Percentiles rank a stretch among this genome's conserved stretches.
Conservation (phyloP, 1,140 invertebrate genomes). For the Hypothenemus hampei region DNA sequence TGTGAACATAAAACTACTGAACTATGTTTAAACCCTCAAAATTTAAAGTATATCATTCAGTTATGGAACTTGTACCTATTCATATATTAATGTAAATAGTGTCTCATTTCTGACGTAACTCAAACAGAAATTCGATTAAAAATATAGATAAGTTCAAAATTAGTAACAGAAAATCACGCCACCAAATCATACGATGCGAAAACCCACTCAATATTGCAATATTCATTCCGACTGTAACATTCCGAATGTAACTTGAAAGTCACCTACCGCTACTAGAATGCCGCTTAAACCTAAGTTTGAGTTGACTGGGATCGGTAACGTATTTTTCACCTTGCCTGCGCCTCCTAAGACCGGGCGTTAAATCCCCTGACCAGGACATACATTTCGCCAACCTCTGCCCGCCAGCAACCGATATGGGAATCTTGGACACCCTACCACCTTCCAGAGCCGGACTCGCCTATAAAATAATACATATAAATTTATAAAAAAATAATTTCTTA, state of each 20-base stretch:
- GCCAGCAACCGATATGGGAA: slow-evolving; percentile 41
- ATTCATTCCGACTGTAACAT: too few species aligned
- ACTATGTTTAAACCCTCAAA: too few species aligned
- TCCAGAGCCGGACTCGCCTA: slow-evolving; percentile 43
- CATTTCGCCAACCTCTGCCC: slow-evolving; percentile 43
- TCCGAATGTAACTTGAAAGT: slow-evolving; percentile 1
- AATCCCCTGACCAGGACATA: slow-evolving; percentile 45
- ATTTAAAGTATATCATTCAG: too few species aligned
- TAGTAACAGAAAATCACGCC: too few species aligned
- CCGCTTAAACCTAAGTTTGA: slow-evolving; percentile 61
- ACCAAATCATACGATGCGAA: too few species aligned
- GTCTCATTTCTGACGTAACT: too few species aligned
- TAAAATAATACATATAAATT: slow-evolving; percentile 9
- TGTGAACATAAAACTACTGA: too few species aligned
- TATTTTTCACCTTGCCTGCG: slow-evolving; percentile 62
- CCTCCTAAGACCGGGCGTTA: slow-evolving; percentile 58
- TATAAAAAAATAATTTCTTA: background rate
- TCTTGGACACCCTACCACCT: slow-evolving; percentile 38
- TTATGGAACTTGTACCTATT: too few species aligned
- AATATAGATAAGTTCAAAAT: too few species aligned
- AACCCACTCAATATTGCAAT: too few species aligned
- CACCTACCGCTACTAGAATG: slow-evolving; percentile 43
- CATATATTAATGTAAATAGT: too few species aligned
- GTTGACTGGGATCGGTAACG: slow-evolving; percentile 61
- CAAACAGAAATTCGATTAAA: too few species aligned